Base-by-base conservation (phyloP, 2,888 invertebrate species). In the Gymnoscelis rufifasciata region DNA sequence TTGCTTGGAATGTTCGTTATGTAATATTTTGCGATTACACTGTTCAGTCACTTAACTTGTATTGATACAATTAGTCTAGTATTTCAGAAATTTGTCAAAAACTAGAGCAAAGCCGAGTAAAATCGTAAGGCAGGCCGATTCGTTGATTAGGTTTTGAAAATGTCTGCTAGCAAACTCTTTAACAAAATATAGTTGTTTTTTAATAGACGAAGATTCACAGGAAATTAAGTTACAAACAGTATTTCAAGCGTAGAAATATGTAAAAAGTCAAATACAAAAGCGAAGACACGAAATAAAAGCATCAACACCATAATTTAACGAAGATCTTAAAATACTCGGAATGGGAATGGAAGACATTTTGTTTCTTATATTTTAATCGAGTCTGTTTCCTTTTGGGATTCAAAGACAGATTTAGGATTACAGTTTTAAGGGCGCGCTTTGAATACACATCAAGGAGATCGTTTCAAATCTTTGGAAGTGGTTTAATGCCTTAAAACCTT, bases 271-370 rank as follows among this genome's bases (percentile, higher is more conserved):
- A 33, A 15, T 5, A 43, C 33, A 42, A 49, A 50, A 33, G 24
- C 31, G 23, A 44, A 48, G 46, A 46, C 51, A 43, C 43, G 36
- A 52, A 52, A 57, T 52, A 49, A 54, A 52, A 40, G 38, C 38
- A 48, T 54, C 54, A 47, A 51, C 57, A 45, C 54, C 44, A 42
- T 49, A 51, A 47, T 42, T 57, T 47, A 54, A 35, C 35, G 19
- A 35, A 35, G 42, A 51, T 38, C 48, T 29, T 45, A 52, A 57
- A 57, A 57, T 57, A 57, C 54, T 50, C 50, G 44, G 62, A 62
- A 62, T 59, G 40, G 61, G 63, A 66, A 66, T 69, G 69, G 58
- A 54, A 60, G 61, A 56, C 49, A 50, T 56, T 57, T 59, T 60
- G 52, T 58, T 58, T 56, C 47, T 60, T 51, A 56, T 57, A 59